Conservation (phyloP, 2,888 invertebrate genomes). For the Alloscopus bannaensis region DNA sequence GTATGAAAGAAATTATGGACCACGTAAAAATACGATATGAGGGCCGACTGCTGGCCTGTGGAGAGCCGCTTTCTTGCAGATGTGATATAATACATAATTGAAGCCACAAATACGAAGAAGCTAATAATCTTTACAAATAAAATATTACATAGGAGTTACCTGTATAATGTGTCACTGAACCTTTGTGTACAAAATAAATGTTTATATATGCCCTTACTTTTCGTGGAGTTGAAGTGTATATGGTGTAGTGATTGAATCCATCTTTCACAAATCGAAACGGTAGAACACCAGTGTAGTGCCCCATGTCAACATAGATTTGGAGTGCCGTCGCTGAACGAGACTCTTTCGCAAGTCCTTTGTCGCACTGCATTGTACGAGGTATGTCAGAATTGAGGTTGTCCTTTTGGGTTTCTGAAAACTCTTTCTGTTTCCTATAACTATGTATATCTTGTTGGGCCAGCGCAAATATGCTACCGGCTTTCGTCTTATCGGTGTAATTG, state of each 20-base stretch:
- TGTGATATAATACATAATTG: constrained; percentile 34
- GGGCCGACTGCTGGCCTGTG: not conserved
- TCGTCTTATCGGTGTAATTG: not conserved
- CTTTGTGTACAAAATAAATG: not conserved
- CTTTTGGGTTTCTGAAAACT: not conserved
- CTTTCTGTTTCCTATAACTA: constrained; percentile 21
- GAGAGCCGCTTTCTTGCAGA: constrained; percentile 10
- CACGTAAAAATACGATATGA: constrained; percentile 46
- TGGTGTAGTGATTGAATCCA: constrained; percentile 9
- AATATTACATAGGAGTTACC: not conserved
- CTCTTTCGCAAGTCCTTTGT: not conserved
- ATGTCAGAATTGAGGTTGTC: not conserved
- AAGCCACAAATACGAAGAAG: constrained; percentile 6
- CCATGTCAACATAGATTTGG: constrained; percentile 31
- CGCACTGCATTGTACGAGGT: not conserved
- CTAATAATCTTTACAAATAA: constrained; percentile 7
- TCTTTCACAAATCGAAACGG: constrained; percentile 49
- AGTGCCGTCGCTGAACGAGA: not conserved
- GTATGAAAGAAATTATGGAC: constrained; percentile 39
- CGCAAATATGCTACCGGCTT: not conserved
- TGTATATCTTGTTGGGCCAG: not conserved
- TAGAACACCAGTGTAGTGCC: constrained; percentile 1
- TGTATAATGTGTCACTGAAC: not conserved
- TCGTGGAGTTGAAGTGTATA: constrained; percentile 20
- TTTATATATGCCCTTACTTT: constrained; percentile 19